phyloP scores from a whole-genome alignment of 2,888 invertebrate genomes.

The Ormyrus rosae region DNA sequence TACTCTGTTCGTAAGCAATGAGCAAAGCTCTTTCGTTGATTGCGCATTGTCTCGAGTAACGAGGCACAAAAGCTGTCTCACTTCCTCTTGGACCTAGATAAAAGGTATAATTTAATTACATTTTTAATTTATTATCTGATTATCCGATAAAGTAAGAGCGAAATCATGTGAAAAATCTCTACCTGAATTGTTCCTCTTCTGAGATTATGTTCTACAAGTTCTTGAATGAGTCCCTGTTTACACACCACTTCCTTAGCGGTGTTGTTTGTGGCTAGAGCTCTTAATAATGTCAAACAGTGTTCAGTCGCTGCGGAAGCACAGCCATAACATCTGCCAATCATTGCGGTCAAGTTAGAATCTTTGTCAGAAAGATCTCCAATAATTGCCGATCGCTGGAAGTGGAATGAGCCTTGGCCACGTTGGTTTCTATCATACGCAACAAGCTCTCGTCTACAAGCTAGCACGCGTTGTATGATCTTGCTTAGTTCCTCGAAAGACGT shows the following conservation, averaged over 20 bases:
- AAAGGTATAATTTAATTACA: not conserved
- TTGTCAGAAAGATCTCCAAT: conserved; percentile 35
- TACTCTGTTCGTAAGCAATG: conserved; percentile 88
- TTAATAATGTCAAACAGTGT: conserved; percentile 92
- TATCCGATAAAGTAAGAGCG: not conserved
- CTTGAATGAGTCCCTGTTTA: conserved; percentile 90
- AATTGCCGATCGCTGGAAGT: conserved; percentile 34
- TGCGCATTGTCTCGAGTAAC: conserved; percentile 91
- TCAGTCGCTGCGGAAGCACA: conserved; percentile 94
- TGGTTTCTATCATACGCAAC: conserved; percentile 93
- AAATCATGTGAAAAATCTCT: not conserved
- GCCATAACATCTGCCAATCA: conserved; percentile 86
- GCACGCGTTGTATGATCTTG: conserved; percentile 91
- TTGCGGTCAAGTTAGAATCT: conserved; percentile 61
- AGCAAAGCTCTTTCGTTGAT: conserved; percentile 90
- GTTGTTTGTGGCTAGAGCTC: conserved; percentile 90
- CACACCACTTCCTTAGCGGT: conserved; percentile 86
- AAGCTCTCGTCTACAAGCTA: conserved; percentile 93
- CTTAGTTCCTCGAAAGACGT: conserved; percentile 96
- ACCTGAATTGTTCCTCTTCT: conserved; percentile 87
- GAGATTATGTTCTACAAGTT: conserved; percentile 92
- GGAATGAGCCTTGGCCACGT: conserved; percentile 77
- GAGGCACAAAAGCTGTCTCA: conserved; percentile 90
- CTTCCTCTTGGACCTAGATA: conserved; percentile 88
- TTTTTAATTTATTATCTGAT: not conserved